These are phyloP conservation scores for Caenorhabditis becei DNA, from an alignment of 2,888 invertebrate genomes.

Conservation along the genomic window DNA sequence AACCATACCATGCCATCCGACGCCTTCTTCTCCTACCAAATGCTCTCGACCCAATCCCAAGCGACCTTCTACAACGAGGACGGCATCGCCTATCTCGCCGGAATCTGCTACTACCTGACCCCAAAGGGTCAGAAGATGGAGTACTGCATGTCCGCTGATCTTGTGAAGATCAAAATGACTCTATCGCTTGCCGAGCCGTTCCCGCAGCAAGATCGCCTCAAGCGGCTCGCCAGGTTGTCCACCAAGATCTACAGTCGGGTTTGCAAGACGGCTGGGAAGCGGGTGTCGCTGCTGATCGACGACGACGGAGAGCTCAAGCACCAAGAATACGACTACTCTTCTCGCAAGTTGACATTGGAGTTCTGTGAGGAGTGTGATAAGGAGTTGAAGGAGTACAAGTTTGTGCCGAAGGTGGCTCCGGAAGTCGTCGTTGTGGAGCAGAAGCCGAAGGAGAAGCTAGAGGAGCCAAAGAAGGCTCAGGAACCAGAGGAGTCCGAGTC, in stretches of 20 bases:
- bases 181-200: neutral
- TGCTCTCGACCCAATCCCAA: conserved; percentile 1
- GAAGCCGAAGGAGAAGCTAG: neutral
- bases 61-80: conserved; percentile 12
- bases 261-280: neutral
- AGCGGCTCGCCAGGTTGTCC: neutral
- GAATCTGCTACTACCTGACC: neutral
- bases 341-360: too few relatives aligned
- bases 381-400: conserved; percentile 11
- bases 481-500: neutral
- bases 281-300: neutral
- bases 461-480: neutral
- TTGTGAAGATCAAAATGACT: neutral
- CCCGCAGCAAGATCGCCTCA: neutral
- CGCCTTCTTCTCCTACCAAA: conserved; percentile 7
- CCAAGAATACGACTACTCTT: too few relatives aligned
- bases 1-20: neutral
- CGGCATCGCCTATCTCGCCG: conserved; percentile 4
- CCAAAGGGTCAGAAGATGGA: neutral
- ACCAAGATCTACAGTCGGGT: neutral
- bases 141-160: neutral
- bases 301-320: neutral
- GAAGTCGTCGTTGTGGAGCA: too few relatives aligned
- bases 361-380: conserved; percentile 15
- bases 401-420: neutral